phyloP scores from a whole-genome alignment of 2,888 invertebrate genomes.

The Myopa testacea region DNA sequence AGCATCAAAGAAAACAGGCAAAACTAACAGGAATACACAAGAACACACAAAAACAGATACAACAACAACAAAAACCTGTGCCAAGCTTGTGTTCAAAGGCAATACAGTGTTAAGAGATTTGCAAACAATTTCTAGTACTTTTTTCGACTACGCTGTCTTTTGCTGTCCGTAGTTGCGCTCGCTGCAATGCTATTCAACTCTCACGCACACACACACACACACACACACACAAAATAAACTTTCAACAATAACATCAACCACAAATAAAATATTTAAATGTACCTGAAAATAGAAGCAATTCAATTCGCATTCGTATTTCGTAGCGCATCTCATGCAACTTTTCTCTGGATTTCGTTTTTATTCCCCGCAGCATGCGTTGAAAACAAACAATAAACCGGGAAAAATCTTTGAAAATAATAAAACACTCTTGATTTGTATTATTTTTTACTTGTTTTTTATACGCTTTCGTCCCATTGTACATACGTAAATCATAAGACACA shows the following conservation, averaged over 20 bases:
- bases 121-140: slow-evolving; percentile 13
- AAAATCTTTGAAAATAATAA: too few species aligned
- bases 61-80: slow-evolving; percentile 2
- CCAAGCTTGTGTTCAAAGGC: slow-evolving; percentile 27
- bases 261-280: slow-evolving; percentile 39
- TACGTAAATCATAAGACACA: background rate
- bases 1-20: slow-evolving; percentile 36
- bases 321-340: background rate
- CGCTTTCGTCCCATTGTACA: slow-evolving; percentile 23
- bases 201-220: slow-evolving; percentile 2
- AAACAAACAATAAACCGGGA: too few species aligned
- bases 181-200: background rate
- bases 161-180: background rate
- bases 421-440: too few species aligned
- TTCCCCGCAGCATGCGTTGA: too few species aligned
- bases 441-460: too few species aligned
- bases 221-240: background rate
- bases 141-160: background rate
- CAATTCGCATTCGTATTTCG: background rate
- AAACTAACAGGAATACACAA: slow-evolving; percentile 7
- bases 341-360: background rate
- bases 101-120: background rate
- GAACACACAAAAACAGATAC: background rate
- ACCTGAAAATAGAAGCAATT: slow-evolving; percentile 53
- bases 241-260: slow-evolving; percentile 4